Evolutionary conservation across 1,140 invertebrate species (phyloP), one percentile per base, ranked within the genome.

Genomic region (Hestina assimilis): DNA sequence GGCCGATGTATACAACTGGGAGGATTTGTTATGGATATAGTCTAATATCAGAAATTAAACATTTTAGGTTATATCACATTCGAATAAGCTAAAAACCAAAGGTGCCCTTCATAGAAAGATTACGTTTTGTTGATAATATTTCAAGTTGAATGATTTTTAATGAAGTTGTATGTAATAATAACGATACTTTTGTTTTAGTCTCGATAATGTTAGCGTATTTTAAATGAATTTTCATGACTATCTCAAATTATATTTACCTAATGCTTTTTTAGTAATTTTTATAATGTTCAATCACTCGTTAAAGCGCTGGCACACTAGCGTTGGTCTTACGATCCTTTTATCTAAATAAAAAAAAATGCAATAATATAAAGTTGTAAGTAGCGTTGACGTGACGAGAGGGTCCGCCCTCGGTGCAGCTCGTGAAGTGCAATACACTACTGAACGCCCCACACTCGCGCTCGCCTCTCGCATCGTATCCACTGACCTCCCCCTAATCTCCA

Each of bases 61-160:
- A 79, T 75, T 77, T 75, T 86, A 88, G 84, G 80, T 85, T 88
- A 86, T 75, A 79, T 81, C 83, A 79, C 85, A 83, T 86, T 86
- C 79, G 84, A 87, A 72, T 89, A 89, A 89, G 89, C 89, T 89
- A 89, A 89, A 89, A 89, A 89, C 89, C 89, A 89, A 89, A 89
- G 89, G 89, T 89, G 89, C 89, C 89, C 89, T 89, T 89, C 87
- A 89, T 89, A 89, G 87, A 89, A 83, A 79, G 79, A 85, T 85
- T 88, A 88, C 85, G 83, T 88, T 88, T 85, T 88, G 85, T 88
- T 88, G 79, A 82, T 87, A 79, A 83, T 88, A 88, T 85, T 86
- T 88, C 83, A 84, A 86, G 85, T 88, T 88, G 67, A 84, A 86
- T 88, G 77, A 83, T 88, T 83, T 83, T 86, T 77, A 85, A 86